A percentile compares a stretch with the other conserved stretches of the same genome.
Evolutionary conservation across 2,113 vertebrate species (phyloP).

Genomic region (Hiodon alosoides): DNA sequence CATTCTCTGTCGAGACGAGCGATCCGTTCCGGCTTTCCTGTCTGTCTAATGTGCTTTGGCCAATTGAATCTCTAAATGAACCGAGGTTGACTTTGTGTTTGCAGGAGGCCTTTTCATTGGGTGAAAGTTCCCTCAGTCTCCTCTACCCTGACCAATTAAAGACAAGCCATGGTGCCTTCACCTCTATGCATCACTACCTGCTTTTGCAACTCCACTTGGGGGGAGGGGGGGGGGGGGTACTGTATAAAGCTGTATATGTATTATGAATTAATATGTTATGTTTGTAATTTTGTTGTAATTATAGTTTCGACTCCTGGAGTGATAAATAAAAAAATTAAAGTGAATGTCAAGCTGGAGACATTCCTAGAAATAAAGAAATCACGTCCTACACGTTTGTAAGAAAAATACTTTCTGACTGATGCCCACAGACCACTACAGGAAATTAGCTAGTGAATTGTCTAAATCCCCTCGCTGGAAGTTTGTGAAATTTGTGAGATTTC

Average conservation of each 20-base stretch:
- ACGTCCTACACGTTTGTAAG: too few relatives aligned
- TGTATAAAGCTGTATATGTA: constrained; percentile 7
- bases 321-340: too few relatives aligned
- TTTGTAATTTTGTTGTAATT: constrained; percentile 6
- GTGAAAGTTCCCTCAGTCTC: constrained; percentile 27
- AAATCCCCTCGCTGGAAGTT: too few relatives aligned
- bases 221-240: too few relatives aligned
- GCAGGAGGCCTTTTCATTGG: constrained; percentile 66
- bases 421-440: too few relatives aligned
- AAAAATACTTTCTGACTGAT: too few relatives aligned
- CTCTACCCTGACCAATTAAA: neutral
- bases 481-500: too few relatives aligned
- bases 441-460: too few relatives aligned
- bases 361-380: too few relatives aligned
- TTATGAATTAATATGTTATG: constrained; percentile 20
- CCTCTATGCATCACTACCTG: neutral
- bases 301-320: too few relatives aligned
- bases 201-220: constrained; percentile 11
- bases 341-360: too few relatives aligned
- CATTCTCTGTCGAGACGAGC: neutral
- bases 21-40: neutral
- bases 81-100: constrained; percentile 10
- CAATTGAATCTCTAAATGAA: neutral
- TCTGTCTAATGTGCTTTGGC: neutral
- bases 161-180: constrained; percentile 11